Conservation (phyloP, 2,888 invertebrate species). For the Adineta ricciae region DNA sequence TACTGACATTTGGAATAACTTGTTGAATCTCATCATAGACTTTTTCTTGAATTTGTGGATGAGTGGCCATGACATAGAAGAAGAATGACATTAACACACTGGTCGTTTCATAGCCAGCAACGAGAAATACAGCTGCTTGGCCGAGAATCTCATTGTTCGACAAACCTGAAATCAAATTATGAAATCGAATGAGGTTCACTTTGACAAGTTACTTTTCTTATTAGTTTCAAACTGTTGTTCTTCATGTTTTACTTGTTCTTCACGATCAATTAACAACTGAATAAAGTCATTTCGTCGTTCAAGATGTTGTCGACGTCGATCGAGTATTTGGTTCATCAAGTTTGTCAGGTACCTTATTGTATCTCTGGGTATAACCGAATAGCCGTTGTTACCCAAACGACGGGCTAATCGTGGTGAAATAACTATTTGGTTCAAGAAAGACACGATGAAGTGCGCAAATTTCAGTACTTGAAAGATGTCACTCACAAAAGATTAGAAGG, state of each 20-base stretch:
- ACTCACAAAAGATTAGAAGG: not conserved
- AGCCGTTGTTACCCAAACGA: not conserved
- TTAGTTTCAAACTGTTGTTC: not conserved
- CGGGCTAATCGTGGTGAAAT: not conserved
- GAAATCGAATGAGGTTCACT: no score
- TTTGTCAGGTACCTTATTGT: not conserved
- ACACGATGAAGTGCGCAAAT: no score
- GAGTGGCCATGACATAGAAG: constrained; percentile 22
- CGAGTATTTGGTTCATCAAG: not conserved
- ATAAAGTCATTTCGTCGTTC: constrained; percentile 36
- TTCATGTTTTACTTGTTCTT: constrained; percentile 31
- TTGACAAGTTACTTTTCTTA: no score
- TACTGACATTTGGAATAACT: not conserved
- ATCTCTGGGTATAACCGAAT: not conserved
- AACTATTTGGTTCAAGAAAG: no score
- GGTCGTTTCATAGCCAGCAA: constrained; percentile 34
- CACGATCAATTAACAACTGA: constrained; percentile 37
- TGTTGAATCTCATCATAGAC: constrained; percentile 26
- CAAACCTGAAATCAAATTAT: not conserved
- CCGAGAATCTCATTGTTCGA: constrained; percentile 29
- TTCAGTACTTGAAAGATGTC: no score
- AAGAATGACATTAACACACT: constrained; percentile 20
- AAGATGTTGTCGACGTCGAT: constrained; percentile 18
- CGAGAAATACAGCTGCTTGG: constrained; percentile 23
- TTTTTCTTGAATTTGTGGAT: constrained; percentile 25